Base-by-base conservation (phyloP, 2,888 invertebrate genomes). In the Tineola bisselliella region DNA sequence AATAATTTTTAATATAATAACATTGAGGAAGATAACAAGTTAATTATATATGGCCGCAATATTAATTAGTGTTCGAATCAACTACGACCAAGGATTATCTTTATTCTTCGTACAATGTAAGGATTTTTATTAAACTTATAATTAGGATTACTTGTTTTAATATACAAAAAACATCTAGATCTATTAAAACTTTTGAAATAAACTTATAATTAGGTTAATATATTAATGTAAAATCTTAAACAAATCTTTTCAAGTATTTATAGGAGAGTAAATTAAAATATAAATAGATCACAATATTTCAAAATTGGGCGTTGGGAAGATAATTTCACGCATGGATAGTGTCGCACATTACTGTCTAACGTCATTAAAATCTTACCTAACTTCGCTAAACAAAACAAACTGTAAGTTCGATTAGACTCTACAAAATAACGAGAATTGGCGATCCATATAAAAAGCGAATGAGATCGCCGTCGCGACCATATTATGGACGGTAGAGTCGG, bases 381-480 rank as follows among this genome's bases (percentile, higher is more conserved):
- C 33, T 58, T 11, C 13, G 25, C 19, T 33, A 58, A 58, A 58
- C 33, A 58, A 58, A 58, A 58, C 58, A 58, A 58, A 58, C 18
- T 33, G n/a, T 33, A 15, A 18, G 15, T 33, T 4, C 31, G 33
- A 58, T 25, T 18, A 56, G 56, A 4, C 52, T 52, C 56, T 18
- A 30, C 56, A 56, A 12, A 19, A 15, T 56, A 25, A 30, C 25
- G 13, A 30, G 70, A 73, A 75, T 74, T 76, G 80, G 66, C 72
- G 70, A 75, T 72, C 76, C 78, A 78, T 80, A 86, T 86, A 84
- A 83, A 83, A 74, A 70, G 72, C 72, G 68, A 71, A 74, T 66
- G 69, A 73, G 70, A 70, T 70, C 63, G 73, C 72, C 70, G 74
- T 71, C 75, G 79, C 74, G 68, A 73, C 73, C 57, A 58, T 62